Evolutionary conservation across 2,888 invertebrate genomes (phyloP), one percentile per base, ranked within the genome.

Genomic region (Acholoe squamosa): DNA sequence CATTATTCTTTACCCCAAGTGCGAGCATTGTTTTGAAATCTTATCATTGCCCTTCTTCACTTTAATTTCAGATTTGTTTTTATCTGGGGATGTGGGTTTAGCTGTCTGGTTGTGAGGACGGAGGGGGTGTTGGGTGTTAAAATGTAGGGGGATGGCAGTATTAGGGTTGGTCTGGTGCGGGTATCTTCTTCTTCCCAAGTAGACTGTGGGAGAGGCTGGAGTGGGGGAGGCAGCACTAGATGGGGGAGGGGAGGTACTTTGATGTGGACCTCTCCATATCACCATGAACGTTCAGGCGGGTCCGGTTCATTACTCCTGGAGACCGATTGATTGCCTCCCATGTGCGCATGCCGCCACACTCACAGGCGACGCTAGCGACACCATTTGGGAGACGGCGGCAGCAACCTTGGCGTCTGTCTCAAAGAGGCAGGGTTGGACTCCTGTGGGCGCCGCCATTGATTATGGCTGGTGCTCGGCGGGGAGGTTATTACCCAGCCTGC

Each of bases 261-360:
- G 86, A 86, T 86, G 86, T 54, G 86, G 86, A 52, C 86, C 86
- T 86, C 86, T 86, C 84, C 86, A 54, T 86, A 86, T 86, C 86
- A 25, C 84, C 84, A 12, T 84, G 84, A 84, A 86, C 52, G 86
- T 12, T 19, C 54, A 54, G 25, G 10, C 43, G 43, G 25, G 43
- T 22, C 54, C 86, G 86, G 54, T 86, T 86, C 86, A 86, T 86
- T 86, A 86, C 86, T 19, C 86, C 86, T n/a, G 34, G 86, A 54
- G 86, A 86, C 86, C 86, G 54, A 52, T 52, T 86, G 86, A 86
- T 86, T 52, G 54, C 86, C 86, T n/a, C 54, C 54, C 80, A 34
- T n/a, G 34, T 43, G 80, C 76, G 31, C 84, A 84, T 43, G 84
- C 84, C 52, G 84, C 84, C 34, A 52, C 84, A 25, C 51, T 84